A percentile compares a stretch with the other conserved stretches of the same genome.
Conservation (phyloP, 2,797 vertebrate genomes). For the Setipinna tenuifilis region DNA sequence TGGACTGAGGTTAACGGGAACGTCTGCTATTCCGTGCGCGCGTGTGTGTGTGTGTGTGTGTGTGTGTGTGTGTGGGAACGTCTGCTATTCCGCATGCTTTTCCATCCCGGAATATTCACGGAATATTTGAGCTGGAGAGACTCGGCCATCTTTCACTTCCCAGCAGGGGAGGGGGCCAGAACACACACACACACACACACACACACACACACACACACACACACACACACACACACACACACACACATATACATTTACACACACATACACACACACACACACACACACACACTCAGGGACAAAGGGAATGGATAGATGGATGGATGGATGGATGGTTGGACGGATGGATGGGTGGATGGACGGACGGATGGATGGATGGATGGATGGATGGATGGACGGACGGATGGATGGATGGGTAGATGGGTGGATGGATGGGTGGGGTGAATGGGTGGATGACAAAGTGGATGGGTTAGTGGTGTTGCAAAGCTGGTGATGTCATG, state of each 20-base stretch:
- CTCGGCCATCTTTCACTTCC: background rate
- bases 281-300: background rate
- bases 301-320: too few species aligned
- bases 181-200: background rate
- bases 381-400: too few species aligned
- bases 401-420: too few species aligned
- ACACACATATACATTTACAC: background rate
- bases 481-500: too few species aligned
- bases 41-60: too few species aligned
- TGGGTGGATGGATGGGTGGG: too few species aligned
- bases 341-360: too few species aligned
- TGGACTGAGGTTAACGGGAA: too few species aligned
- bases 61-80: background rate
- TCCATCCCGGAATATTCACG: conserved; percentile 4
- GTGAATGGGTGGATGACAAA: too few species aligned
- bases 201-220: background rate
- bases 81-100: background rate
- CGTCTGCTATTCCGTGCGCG: background rate
- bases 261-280: background rate
- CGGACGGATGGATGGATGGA: too few species aligned
- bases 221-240: background rate
- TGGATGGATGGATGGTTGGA: too few species aligned
- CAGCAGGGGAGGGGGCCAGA: background rate
- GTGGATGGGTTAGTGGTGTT: too few species aligned
- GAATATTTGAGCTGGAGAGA: background rate